phyloP scores from a whole-genome alignment of 2,797 vertebrate species.

The Danio kyathit region DNA sequence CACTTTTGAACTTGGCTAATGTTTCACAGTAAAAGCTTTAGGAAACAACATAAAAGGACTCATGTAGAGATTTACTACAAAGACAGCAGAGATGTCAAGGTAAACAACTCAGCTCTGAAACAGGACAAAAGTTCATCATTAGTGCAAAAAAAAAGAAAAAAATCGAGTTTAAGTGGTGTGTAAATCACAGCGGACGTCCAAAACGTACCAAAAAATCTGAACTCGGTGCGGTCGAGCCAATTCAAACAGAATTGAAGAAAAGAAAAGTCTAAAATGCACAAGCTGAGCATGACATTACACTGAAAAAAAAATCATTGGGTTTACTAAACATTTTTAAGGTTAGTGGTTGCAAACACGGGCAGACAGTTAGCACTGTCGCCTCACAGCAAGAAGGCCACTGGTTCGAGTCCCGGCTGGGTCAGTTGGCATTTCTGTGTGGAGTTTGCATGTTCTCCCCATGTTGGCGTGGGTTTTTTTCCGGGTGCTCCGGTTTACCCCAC shows the following conservation, averaged over 20 bases:
- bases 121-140: slow-evolving; percentile 14
- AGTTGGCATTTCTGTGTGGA: no score
- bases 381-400: no score
- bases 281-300: neutral
- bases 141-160: neutral
- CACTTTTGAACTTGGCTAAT: slow-evolving; percentile 7
- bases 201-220: neutral
- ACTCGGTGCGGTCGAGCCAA: neutral
- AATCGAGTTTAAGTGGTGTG: neutral
- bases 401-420: no score
- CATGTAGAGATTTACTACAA: slow-evolving; percentile 15
- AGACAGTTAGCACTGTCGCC: no score
- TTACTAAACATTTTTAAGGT: no score
- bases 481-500: no score
- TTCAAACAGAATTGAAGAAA: slow-evolving; percentile 24
- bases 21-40: slow-evolving; percentile 12
- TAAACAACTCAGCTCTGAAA: neutral
- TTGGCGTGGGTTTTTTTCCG: no score
- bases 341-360: no score
- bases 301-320: no score
- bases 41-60: neutral
- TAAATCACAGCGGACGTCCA: neutral
- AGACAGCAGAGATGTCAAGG: neutral
- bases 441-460: no score
- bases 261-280: slow-evolving; percentile 9